Conservation (phyloP, 2,888 invertebrate genomes). For the Lysandra coridon region DNA sequence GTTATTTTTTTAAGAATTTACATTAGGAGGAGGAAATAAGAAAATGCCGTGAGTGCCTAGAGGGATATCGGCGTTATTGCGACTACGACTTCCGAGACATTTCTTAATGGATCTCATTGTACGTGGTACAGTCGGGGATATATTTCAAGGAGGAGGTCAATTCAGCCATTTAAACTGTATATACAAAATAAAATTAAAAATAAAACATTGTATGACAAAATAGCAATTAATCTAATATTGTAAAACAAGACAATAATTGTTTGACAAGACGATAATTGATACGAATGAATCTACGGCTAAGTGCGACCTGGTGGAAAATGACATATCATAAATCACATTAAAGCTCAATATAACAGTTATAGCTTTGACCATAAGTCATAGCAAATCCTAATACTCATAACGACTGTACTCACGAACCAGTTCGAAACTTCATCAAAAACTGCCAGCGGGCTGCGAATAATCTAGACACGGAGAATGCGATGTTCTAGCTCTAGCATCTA, state of each 20-base stretch:
- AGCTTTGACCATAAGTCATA: not conserved
- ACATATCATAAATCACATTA: too few relatives aligned
- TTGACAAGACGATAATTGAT: too few relatives aligned
- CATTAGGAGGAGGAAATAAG: slow-evolving; percentile 23
- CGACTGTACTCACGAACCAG: slow-evolving; percentile 22
- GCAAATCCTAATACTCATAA: not conserved
- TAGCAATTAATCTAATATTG: too few relatives aligned
- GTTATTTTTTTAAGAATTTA: not conserved
- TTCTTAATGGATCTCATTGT: slow-evolving; percentile 13
- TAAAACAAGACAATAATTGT: too few relatives aligned
- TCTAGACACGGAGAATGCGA: not conserved
- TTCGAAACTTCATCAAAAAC: slow-evolving; percentile 27
- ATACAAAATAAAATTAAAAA: too few relatives aligned
- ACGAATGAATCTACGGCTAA: too few relatives aligned
- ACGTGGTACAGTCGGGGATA: slow-evolving; percentile 8
- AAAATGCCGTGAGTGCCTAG: slow-evolving; percentile 30
- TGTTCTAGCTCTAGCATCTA: slow-evolving; percentile 10
- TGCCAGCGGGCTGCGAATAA: slow-evolving; percentile 16
- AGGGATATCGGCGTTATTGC: slow-evolving; percentile 16
- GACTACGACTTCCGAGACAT: slow-evolving; percentile 20
- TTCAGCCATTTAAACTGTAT: not conserved
- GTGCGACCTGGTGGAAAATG: too few relatives aligned
- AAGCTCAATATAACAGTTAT: too few relatives aligned
- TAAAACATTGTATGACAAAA: too few relatives aligned
- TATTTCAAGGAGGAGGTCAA: not conserved